Base-by-base conservation (phyloP, 2,888 invertebrate genomes). In the Allacma fusca region DNA sequence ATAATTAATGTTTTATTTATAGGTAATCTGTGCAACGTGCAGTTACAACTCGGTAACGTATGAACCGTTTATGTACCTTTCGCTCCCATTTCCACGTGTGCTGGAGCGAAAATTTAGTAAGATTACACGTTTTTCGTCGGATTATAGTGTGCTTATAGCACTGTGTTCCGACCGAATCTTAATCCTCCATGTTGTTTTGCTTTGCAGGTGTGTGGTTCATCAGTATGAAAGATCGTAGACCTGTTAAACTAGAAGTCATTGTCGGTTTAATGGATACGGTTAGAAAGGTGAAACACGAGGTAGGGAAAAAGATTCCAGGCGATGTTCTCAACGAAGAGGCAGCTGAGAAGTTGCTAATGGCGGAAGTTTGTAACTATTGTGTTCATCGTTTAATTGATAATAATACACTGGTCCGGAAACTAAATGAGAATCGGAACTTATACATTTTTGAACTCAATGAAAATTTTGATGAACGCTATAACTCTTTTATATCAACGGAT, bases 41-140 rank as follows among this genome's bases (percentile, higher is more conserved):
- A 88, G 88, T 78, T 90, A 90, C 85, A 88, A 90, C 21, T 91
- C 91, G 0, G 89, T 91, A 21, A 91, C 91, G 13, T 91, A 90
- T 84, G 91, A 91, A 83, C 91, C 91, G 28, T 91, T 91, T 84
- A 91, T 91, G 90, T 91, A 91, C 85, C 87, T 91, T n/a, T 90
- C 91, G 44, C 89, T 91, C 62, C 91, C 91, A 5, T 87, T 91
- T 79, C 91, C 91, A 64, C 88, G 89, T 83, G 91, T 90, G 29
- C 89, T 90, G 88, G 90, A 91, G 84, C 87, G 89, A 21, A 77
- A 82, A 23, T 21, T 82, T 23, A 71, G 82, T 83, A 80, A 79
- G 82, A 21, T 26, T 7, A 65, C n/a, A 40, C 67, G 9, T 57
- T 65, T 24, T n/a, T n/a, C n/a, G n/a, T n/a, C n/a, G n/a, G n/a